Percentiles rank a stretch among this genome's conserved stretches.
Evolutionary conservation across 2,888 invertebrate genomes (phyloP).

Genomic region (Vesta saturnalis): DNA sequence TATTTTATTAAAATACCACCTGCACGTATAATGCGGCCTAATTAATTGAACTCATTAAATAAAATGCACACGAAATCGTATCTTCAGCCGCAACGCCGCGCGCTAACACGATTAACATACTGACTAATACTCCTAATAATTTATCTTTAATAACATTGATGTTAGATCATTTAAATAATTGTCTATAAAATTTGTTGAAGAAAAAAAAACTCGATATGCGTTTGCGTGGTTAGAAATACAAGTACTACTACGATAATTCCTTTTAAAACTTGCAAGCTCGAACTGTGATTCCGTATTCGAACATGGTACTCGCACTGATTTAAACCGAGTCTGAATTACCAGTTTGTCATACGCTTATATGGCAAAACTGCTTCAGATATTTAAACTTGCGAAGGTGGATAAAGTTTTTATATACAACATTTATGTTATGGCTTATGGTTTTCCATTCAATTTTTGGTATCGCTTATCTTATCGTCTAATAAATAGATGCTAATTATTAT

Average conservation of each 20-base stretch:
- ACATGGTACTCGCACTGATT: slow-evolving; percentile 25
- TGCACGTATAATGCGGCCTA: not conserved
- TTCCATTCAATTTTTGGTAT: too few relatives aligned
- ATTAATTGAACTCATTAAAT: not conserved
- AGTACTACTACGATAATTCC: slow-evolving; percentile 9
- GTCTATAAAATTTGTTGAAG: too few relatives aligned
- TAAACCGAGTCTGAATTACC: slow-evolving; percentile 45
- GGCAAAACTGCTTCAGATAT: slow-evolving; percentile 52
- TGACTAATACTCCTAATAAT: too few relatives aligned
- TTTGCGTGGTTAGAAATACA: not conserved
- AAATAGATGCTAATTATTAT: too few relatives aligned
- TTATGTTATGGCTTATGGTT: too few relatives aligned
- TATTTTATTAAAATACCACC: slow-evolving; percentile 5
- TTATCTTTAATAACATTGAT: too few relatives aligned
- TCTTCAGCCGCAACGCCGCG: not conserved
- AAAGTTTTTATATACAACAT: slow-evolving; percentile 13
- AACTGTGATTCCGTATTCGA: slow-evolving; percentile 29
- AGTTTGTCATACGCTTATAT: slow-evolving; percentile 54
- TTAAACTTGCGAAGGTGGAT: slow-evolving; percentile 51
- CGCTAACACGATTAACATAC: not conserved
- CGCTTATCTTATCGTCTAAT: too few relatives aligned
- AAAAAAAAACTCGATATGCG: too few relatives aligned
- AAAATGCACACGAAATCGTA: not conserved
- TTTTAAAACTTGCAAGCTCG: slow-evolving; percentile 12
- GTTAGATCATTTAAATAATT: too few relatives aligned